Conservation (phyloP, 2,113 vertebrate species). For the Calonectris borealis region DNA sequence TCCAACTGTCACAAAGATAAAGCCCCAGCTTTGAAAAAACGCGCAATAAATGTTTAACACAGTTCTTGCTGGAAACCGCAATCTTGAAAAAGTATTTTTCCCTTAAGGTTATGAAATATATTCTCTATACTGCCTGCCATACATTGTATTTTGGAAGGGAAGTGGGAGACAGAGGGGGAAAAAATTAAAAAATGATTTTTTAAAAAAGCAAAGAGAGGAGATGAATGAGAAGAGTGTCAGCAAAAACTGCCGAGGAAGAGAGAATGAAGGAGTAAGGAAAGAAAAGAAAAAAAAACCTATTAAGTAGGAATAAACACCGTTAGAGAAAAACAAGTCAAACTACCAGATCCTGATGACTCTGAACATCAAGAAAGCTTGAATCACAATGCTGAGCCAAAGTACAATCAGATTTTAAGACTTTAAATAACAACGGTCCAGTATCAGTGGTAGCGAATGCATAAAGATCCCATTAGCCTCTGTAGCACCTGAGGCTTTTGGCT, state of each 20-base stretch:
- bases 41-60: background rate
- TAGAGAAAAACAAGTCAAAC: background rate
- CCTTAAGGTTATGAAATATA: background rate
- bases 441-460: rapidly evolving
- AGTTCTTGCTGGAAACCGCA: background rate
- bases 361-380: background rate
- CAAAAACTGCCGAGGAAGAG: background rate
- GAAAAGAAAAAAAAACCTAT: background rate
- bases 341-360: background rate
- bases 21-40: background rate
- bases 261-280: background rate
- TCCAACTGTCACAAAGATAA: background rate
- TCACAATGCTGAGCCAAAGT: background rate
- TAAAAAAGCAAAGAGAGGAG: background rate
- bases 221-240: background rate
- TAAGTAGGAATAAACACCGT: background rate
- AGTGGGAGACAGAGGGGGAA: background rate
- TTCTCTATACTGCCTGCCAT: background rate
- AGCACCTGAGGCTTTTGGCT: background rate
- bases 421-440: background rate
- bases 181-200: background rate
- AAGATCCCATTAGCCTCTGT: background rate
- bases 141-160: background rate
- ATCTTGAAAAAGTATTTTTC: background rate
- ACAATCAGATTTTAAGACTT: background rate